Evolutionary conservation across 2,888 invertebrate species (phyloP).

Genomic region (Choreutis nemorana): DNA sequence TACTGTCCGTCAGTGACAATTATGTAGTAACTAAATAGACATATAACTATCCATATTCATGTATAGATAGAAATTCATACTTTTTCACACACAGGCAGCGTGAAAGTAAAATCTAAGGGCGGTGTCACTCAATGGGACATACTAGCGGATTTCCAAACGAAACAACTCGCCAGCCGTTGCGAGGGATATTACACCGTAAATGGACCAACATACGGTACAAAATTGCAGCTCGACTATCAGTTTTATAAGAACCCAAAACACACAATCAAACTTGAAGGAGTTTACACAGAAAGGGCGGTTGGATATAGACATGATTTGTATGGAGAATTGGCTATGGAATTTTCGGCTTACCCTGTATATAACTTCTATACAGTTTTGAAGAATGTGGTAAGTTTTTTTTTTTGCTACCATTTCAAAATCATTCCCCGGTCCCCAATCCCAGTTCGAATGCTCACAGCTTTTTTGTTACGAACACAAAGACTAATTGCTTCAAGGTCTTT

Average conservation of each 20-base stretch:
- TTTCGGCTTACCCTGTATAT: constrained; percentile 78
- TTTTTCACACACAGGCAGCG: constrained; percentile 22
- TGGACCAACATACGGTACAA: constrained; percentile 61
- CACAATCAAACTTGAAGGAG: constrained; percentile 55
- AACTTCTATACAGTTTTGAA: constrained; percentile 72
- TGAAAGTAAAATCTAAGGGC: constrained; percentile 46
- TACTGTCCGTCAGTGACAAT: background rate
- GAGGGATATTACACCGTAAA: constrained; percentile 73
- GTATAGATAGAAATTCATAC: too few relatives aligned
- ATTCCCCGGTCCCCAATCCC: too few relatives aligned
- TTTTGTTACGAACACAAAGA: too few relatives aligned
- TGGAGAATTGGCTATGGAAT: constrained; percentile 73
- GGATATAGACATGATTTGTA: constrained; percentile 67
- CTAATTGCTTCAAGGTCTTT: too few relatives aligned
- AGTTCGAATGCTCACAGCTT: too few relatives aligned
- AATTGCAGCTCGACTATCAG: constrained; percentile 72
- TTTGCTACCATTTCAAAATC: too few relatives aligned
- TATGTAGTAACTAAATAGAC: too few relatives aligned
- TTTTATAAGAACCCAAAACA: constrained; percentile 67
- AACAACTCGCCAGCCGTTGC: constrained; percentile 75
- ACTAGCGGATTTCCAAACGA: constrained; percentile 79
- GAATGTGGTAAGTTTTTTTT: constrained; percentile 68
- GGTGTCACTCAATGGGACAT: constrained; percentile 81
- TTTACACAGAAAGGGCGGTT: constrained; percentile 62
- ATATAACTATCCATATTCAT: too few relatives aligned